Percentiles rank a stretch among this genome's conserved stretches.
These are phyloP conservation scores for Caenorhabditis sp. DNA, from an alignment of 2,888 invertebrate species.

Conservation along the genomic window DNA sequence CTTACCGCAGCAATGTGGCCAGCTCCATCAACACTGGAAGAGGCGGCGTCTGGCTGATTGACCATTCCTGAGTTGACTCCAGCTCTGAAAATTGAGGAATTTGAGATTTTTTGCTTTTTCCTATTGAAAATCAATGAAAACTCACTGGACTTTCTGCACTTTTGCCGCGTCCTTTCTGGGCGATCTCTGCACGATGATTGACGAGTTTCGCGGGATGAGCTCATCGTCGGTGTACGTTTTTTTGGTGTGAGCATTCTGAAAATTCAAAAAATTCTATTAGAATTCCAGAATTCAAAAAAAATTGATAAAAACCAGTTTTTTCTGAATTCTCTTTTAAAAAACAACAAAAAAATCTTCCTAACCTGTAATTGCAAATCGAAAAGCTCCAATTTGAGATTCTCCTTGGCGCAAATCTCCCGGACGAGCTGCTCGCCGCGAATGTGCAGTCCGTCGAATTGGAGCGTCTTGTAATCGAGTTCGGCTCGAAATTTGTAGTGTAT, in stretches of 20 bases:
- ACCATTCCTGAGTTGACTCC: slow-evolving; percentile 73
- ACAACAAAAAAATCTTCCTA: too few relatives aligned
- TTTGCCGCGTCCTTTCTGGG: slow-evolving; percentile 86
- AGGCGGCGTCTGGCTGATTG: slow-evolving; percentile 46
- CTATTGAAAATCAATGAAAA: slow-evolving; percentile 9
- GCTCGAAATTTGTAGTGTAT: slow-evolving; percentile 99
- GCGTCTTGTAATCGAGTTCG: slow-evolving; percentile 94
- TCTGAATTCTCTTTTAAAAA: too few relatives aligned
- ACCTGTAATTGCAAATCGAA: slow-evolving; percentile 92
- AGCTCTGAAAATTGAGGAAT: slow-evolving; percentile 44
- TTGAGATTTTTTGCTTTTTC: not conserved
- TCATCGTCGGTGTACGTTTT: slow-evolving; percentile 92
- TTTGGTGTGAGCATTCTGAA: slow-evolving; percentile 86
- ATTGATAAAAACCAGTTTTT: too few relatives aligned
- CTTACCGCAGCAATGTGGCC: slow-evolving; percentile 68
- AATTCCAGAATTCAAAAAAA: too few relatives aligned
- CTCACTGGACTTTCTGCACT: slow-evolving; percentile 83
- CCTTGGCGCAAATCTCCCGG: slow-evolving; percentile 94
- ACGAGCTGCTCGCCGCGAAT: slow-evolving; percentile 97
- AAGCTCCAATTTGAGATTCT: slow-evolving; percentile 91
- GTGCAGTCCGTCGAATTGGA: slow-evolving; percentile 90
- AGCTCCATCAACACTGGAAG: slow-evolving; percentile 34
- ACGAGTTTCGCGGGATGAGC: slow-evolving; percentile 97
- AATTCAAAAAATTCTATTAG: not conserved
- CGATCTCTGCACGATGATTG: slow-evolving; percentile 94